A percentile compares a stretch with the other conserved stretches of the same genome.
These are phyloP conservation scores for Cyprinodon variegatus DNA, from an alignment of 2,113 vertebrate species.

Conservation along the genomic window DNA sequence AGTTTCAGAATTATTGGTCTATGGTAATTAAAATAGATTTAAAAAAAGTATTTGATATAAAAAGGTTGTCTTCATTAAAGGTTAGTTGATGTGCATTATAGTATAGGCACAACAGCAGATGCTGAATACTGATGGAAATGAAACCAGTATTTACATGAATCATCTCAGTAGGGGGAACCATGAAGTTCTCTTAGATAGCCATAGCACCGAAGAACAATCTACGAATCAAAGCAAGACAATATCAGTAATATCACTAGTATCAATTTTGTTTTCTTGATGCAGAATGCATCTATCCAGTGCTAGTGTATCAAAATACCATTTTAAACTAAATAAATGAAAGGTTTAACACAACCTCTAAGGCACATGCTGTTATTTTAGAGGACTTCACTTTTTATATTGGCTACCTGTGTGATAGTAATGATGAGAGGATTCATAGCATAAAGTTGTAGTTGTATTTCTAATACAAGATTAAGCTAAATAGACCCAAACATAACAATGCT, in stretches of 20 bases:
- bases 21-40: neutral
- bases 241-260: too few relatives aligned
- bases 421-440: neutral
- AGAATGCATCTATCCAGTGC: neutral
- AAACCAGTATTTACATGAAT: too few relatives aligned
- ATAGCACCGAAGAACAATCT: neutral
- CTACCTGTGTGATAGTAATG: neutral
- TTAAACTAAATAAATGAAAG: too few relatives aligned
- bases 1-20: neutral
- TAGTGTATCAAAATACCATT: neutral
- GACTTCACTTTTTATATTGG: neutral
- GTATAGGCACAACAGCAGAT: too few relatives aligned
- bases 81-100: too few relatives aligned
- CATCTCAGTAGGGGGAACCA: too few relatives aligned
- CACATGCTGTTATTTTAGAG: neutral
- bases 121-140: too few relatives aligned
- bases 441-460: too few relatives aligned
- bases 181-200: neutral
- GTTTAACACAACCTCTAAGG: neutral
- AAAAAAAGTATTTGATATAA: too few relatives aligned
- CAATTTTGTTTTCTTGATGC: neutral
- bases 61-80: too few relatives aligned
- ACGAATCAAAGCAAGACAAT: neutral
- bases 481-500: neutral
- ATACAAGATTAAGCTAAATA: neutral